These are phyloP conservation scores for Diplazon laetatorius DNA, from an alignment of 2,888 invertebrate species.

Conservation along the genomic window DNA sequence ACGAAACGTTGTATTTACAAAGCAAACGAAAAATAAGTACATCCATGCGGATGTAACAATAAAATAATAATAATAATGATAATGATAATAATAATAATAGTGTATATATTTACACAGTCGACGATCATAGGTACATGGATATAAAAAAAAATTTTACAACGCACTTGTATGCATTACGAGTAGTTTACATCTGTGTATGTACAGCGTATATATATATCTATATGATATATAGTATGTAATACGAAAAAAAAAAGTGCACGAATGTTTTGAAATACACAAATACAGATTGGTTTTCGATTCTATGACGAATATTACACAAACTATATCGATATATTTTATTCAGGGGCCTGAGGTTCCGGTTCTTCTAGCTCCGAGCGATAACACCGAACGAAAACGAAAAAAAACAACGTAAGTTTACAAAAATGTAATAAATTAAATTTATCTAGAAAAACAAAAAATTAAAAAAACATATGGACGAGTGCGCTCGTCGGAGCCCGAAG, in stretches of 20 bases:
- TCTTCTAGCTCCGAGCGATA: conserved; percentile 18
- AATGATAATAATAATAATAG: too few relatives aligned
- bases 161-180: conserved; percentile 3
- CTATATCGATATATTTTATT: too few relatives aligned
- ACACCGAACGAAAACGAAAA: too few relatives aligned
- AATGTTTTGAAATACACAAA: conserved; percentile 5
- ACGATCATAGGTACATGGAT: conserved; percentile 62
- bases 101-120: conserved; percentile 68
- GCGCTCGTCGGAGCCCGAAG: conserved; percentile 23
- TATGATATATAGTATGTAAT: conserved; percentile 17
- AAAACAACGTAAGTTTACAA: conserved; percentile 4
- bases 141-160: conserved; percentile 59
- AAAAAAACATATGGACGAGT: conserved; percentile 58
- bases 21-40: too few relatives aligned
- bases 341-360: background rate
- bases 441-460: too few relatives aligned
- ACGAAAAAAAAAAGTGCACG: conserved; percentile 19
- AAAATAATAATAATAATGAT: conserved; percentile 19
- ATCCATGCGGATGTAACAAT: conserved; percentile 63
- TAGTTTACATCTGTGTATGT: background rate
- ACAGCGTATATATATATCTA: too few relatives aligned
- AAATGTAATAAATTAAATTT: conserved; percentile 75
- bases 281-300: too few relatives aligned
- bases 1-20: conserved; percentile 71
- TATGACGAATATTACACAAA: too few relatives aligned